These are phyloP conservation scores for Aspidoscelis tigris DNA, from an alignment of 2,113 vertebrate species.

Conservation along the genomic window DNA sequence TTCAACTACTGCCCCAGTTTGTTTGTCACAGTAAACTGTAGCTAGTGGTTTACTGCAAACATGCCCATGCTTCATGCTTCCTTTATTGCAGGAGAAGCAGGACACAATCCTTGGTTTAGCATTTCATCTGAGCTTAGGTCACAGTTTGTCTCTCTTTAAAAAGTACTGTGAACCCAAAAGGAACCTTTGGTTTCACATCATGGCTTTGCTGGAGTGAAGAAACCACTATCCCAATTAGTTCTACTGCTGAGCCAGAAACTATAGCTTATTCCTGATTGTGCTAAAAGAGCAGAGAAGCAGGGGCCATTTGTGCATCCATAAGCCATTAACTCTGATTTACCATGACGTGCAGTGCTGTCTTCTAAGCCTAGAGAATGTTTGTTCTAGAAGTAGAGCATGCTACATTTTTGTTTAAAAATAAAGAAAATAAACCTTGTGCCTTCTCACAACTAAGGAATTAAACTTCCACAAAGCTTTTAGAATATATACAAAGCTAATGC, in stretches of 20 bases:
- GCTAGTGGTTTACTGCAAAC: not conserved
- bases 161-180: too few relatives aligned
- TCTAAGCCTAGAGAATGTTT: conserved; percentile 41
- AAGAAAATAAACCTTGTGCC: conserved; percentile 67
- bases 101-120: not conserved
- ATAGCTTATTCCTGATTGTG: too few relatives aligned
- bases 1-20: conserved; percentile 29
- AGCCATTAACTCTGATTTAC: not conserved
- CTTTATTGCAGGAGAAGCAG: not conserved
- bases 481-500: conserved; percentile 63
- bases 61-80: not conserved
- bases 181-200: too few relatives aligned
- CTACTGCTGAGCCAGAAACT: too few relatives aligned
- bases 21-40: not conserved
- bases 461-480: conserved; percentile 66
- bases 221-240: too few relatives aligned
- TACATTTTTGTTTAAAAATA: conserved; percentile 58
- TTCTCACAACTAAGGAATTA: conserved; percentile 68
- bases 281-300: too few relatives aligned
- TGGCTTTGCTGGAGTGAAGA: too few relatives aligned
- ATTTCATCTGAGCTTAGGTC: not conserved
- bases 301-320: too few relatives aligned
- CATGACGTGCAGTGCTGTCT: conserved; percentile 11
- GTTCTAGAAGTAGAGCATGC: conserved; percentile 43
- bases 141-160: too few relatives aligned